Conservation (phyloP, 2,888 invertebrate species). For the Stenodera caucasica region DNA sequence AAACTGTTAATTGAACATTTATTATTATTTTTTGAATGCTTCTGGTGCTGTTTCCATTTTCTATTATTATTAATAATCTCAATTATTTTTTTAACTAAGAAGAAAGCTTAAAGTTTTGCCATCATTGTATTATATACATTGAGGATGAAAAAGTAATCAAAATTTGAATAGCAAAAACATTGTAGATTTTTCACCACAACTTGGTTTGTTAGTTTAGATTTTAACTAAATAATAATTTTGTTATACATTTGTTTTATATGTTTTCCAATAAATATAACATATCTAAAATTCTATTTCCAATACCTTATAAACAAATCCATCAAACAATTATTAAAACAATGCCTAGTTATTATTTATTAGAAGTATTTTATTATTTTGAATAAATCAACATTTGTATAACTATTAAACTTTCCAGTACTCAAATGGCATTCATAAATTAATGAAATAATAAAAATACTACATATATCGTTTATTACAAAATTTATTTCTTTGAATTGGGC, state of each 20-base stretch:
- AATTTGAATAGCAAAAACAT: background rate
- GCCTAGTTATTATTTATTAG: no score
- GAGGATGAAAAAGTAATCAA: constrained; percentile 6
- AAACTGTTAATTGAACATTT: constrained; percentile 9
- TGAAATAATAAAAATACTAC: no score
- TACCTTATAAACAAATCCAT: no score
- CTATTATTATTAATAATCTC: no score
- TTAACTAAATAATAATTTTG: constrained; percentile 15
- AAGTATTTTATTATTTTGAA: no score
- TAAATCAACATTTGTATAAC: no score
- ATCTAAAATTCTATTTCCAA: constrained; percentile 27
- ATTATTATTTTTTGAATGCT: constrained; percentile 5
- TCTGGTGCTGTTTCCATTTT: constrained; percentile 6
- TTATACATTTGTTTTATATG: constrained; percentile 22
- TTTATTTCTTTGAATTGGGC: background rate
- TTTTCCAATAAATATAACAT: constrained; percentile 29
- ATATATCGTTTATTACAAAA: no score
- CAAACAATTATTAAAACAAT: no score
- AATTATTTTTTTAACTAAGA: constrained; percentile 1
- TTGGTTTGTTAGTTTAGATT: constrained; percentile 15
- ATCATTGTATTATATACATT: constrained; percentile 8
- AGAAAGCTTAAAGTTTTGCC: constrained; percentile 10
- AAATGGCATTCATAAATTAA: no score
- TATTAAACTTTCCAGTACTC: no score
- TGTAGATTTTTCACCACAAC: background rate